phyloP scores from a whole-genome alignment of 2,113 vertebrate genomes.

The Thamnaconus septentrionalis region DNA sequence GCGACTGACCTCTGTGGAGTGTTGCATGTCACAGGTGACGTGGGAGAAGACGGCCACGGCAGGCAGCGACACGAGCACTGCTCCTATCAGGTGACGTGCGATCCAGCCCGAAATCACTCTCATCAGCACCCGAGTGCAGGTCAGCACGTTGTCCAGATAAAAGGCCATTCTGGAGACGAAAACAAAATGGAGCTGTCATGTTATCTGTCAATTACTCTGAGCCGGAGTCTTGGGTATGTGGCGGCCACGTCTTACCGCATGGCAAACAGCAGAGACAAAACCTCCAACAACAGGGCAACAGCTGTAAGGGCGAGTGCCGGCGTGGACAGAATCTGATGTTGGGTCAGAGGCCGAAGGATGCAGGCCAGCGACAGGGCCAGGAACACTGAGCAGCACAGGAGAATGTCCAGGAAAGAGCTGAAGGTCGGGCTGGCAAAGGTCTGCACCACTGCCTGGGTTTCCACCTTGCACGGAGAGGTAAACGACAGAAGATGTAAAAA shows the following conservation, averaged over 20 bases:
- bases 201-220: background rate
- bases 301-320: conserved; percentile 79
- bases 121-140: conserved; percentile 85
- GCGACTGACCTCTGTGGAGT: conserved; percentile 67
- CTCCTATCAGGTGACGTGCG: conserved; percentile 88
- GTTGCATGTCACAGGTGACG: conserved; percentile 81
- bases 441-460: conserved; percentile 77
- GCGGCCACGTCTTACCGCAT: conserved; percentile 79
- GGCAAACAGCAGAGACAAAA: conserved; percentile 85
- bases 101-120: conserved; percentile 88
- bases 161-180: conserved; percentile 86
- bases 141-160: conserved; percentile 85
- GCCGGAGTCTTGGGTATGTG: background rate
- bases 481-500: background rate
- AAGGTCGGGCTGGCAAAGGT: conserved; percentile 94
- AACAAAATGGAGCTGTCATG: background rate
- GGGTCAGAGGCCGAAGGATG: conserved; percentile 83
- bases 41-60: conserved; percentile 90
- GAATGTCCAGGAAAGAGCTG: conserved; percentile 92
- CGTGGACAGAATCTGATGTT: conserved; percentile 63
- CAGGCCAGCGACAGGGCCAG: conserved; percentile 89
- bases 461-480: conserved; percentile 58
- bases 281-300: conserved; percentile 80
- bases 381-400: conserved; percentile 89
- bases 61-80: conserved; percentile 90